Evolutionary conservation across 2,113 vertebrate genomes (phyloP).

Genomic region (Clupea harengus): DNA sequence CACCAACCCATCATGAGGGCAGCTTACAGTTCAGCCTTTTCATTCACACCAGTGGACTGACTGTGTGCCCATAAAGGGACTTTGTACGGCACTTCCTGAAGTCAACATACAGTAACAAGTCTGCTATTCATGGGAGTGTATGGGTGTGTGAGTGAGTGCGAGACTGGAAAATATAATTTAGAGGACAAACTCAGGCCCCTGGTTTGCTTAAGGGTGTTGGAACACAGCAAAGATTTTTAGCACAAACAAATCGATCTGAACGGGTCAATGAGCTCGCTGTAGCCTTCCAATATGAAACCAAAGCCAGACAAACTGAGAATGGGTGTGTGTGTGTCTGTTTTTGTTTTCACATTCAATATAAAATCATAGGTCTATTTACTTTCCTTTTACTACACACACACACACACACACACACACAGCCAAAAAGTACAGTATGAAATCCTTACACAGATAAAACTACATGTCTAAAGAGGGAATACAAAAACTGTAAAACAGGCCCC

Average conservation of each 20-base stretch:
- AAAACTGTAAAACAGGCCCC: background rate
- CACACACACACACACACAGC: background rate
- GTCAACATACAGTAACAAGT: constrained; percentile 6
- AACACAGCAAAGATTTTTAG: background rate
- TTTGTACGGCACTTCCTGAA: constrained; percentile 2
- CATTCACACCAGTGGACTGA: background rate
- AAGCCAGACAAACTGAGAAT: background rate
- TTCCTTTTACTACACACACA: background rate
- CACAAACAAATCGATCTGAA: constrained; percentile 3
- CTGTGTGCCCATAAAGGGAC: background rate
- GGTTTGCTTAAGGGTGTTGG: background rate
- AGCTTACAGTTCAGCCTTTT: background rate
- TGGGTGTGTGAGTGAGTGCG: background rate
- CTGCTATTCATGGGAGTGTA: background rate
- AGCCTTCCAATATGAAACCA: background rate
- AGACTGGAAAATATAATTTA: constrained; percentile 1
- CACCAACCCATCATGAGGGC: background rate
- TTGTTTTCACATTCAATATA: background rate
- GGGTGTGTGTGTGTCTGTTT: constrained; percentile 6
- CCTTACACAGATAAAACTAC: no score
- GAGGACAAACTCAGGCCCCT: background rate
- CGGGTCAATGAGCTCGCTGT: background rate
- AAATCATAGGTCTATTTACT: background rate
- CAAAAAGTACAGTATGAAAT: no score
- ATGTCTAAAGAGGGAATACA: background rate